These are phyloP conservation scores for Hyposmocoma kahamanoa DNA, from an alignment of 1,140 invertebrate species.

Conservation along the genomic window DNA sequence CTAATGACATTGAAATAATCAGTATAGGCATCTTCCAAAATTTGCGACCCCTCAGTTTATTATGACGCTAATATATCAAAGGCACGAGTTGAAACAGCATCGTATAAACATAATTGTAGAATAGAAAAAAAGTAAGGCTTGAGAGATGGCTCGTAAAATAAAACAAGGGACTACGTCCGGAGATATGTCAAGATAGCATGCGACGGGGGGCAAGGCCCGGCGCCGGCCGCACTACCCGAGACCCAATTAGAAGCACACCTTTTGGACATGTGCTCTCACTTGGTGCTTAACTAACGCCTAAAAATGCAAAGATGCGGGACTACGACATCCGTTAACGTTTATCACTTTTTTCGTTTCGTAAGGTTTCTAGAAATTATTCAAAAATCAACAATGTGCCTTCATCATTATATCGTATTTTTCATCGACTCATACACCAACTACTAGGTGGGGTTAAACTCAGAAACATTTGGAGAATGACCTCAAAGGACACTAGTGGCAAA, in stretches of 20 bases:
- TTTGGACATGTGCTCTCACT: slow-evolving; percentile 63
- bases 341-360: slow-evolving; percentile 56
- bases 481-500: too few species aligned
- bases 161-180: slow-evolving; percentile 62
- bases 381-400: too few species aligned
- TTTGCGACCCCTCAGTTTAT: slow-evolving; percentile 36
- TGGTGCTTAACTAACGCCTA: slow-evolving; percentile 51
- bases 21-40: too few species aligned
- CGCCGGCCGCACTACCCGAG: slow-evolving; percentile 30
- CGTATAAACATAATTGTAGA: slow-evolving; percentile 52
- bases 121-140: slow-evolving; percentile 42
- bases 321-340: slow-evolving; percentile 61
- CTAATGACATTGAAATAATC: too few species aligned
- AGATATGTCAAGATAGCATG: slow-evolving; percentile 69
- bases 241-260: slow-evolving; percentile 71
- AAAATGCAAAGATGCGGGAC: slow-evolving; percentile 43
- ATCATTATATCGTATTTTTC: too few species aligned
- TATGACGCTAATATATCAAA: slow-evolving; percentile 58
- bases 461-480: too few species aligned
- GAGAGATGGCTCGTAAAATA: slow-evolving; percentile 67
- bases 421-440: too few species aligned
- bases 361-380: too few species aligned
- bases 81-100: slow-evolving; percentile 37
- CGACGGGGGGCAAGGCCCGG: slow-evolving; percentile 48
- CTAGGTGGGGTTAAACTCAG: too few species aligned